phyloP scores from a whole-genome alignment of 2,888 invertebrate species.

The Drosophila kanekoi region DNA sequence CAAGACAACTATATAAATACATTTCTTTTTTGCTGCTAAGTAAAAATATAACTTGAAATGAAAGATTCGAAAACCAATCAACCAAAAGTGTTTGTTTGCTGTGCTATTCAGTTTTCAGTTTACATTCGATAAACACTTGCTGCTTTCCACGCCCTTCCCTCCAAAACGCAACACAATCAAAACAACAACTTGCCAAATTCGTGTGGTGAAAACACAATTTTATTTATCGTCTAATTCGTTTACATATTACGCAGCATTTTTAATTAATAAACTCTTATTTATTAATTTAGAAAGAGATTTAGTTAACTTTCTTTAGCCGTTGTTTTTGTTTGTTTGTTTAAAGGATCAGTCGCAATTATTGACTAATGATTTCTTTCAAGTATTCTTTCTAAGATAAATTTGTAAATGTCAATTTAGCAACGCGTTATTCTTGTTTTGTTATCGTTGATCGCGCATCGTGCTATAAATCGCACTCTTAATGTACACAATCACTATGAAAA shows the following conservation, averaged over 20 bases:
- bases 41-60: slow-evolving; percentile 60
- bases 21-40: slow-evolving; percentile 47
- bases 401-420: slow-evolving; percentile 53
- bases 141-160: slow-evolving; percentile 23
- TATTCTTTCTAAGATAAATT: slow-evolving; percentile 47
- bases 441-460: slow-evolving; percentile 59
- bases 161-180: slow-evolving; percentile 42
- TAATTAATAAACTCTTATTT: slow-evolving; percentile 20
- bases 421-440: slow-evolving; percentile 65
- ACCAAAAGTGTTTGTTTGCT: slow-evolving; percentile 74
- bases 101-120: slow-evolving; percentile 68
- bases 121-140: slow-evolving; percentile 42
- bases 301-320: slow-evolving; percentile 13
- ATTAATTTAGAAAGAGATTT: background rate
- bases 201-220: slow-evolving; percentile 22
- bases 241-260: slow-evolving; percentile 22
- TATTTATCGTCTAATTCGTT: slow-evolving; percentile 23
- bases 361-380: slow-evolving; percentile 53
- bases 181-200: slow-evolving; percentile 24
- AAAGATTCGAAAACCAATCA: slow-evolving; percentile 65
- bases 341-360: slow-evolving; percentile 44
- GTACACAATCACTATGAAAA: slow-evolving; percentile 39
- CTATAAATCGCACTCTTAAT: slow-evolving; percentile 38
- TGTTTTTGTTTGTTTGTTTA: slow-evolving; percentile 16
- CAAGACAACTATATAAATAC: slow-evolving; percentile 40